phyloP scores from a whole-genome alignment of 2,113 vertebrate genomes.

The Pristiophorus japonicus region DNA sequence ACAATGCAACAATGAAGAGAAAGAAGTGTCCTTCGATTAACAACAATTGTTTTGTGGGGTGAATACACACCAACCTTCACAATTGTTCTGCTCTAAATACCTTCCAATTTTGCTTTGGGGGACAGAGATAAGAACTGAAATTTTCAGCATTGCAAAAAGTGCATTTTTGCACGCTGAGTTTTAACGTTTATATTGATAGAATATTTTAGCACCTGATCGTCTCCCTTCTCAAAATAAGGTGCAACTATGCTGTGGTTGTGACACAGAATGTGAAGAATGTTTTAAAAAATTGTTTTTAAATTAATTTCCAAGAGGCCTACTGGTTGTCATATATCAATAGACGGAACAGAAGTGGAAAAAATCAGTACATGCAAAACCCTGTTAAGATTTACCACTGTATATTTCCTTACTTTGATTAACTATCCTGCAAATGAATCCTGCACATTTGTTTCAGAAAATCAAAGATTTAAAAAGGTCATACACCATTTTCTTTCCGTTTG shows the following conservation, averaged over 20 bases:
- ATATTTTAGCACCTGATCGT: not conserved
- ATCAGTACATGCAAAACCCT: not conserved
- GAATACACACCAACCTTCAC: not conserved
- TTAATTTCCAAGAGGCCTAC: not conserved
- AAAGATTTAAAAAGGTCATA: not conserved
- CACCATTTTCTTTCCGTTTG: not conserved
- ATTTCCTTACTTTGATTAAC: not conserved
- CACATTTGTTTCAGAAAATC: not conserved
- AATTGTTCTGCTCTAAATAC: not conserved
- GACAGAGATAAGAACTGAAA: not conserved
- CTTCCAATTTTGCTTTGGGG: not conserved
- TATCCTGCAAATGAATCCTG: not conserved
- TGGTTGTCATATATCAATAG: not conserved
- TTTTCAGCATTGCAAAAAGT: not conserved
- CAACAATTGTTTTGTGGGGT: too few relatives aligned
- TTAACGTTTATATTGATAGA: not conserved
- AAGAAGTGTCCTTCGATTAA: not conserved
- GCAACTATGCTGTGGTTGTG: not conserved
- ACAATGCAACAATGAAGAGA: not conserved
- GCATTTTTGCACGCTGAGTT: not conserved
- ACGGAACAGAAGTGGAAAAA: not conserved
- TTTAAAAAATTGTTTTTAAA: not conserved
- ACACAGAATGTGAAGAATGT: not conserved
- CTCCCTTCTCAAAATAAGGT: not conserved
- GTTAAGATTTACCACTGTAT: not conserved